phyloP scores from a whole-genome alignment of 2,888 invertebrate species.

The Polymixis lichenea region DNA sequence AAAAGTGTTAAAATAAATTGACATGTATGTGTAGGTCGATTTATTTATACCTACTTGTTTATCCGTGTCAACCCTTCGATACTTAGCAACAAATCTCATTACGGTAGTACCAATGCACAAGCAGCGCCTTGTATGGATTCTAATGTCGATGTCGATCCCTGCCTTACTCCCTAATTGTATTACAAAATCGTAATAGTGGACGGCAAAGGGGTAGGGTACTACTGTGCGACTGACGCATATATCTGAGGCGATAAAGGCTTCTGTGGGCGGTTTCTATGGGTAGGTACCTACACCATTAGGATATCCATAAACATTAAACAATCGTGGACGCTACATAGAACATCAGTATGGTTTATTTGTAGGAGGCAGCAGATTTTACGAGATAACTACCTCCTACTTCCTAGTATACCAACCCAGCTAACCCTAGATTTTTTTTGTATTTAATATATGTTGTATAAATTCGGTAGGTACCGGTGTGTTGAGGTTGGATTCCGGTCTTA shows the following conservation, averaged over 20 bases:
- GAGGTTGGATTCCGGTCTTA: not conserved
- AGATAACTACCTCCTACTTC: not conserved
- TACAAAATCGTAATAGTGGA: constrained; percentile 86
- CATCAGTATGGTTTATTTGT: not conserved
- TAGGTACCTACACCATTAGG: constrained; percentile 7
- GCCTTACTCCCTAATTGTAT: constrained; percentile 78
- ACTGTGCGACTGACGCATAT: constrained; percentile 51
- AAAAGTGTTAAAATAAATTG: not conserved
- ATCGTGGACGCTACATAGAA: not conserved
- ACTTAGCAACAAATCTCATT: constrained; percentile 82
- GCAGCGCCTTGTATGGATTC: constrained; percentile 86
- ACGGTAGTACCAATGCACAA: constrained; percentile 80
- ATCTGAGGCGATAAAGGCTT: constrained; percentile 64
- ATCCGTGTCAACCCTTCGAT: constrained; percentile 59
- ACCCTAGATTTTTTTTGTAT: not conserved
- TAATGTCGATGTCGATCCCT: constrained; percentile 71
- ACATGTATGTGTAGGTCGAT: not conserved
- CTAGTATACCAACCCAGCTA: not conserved
- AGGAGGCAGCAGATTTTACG: not conserved
- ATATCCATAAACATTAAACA: not conserved
- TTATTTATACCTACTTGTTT: constrained; percentile 36
- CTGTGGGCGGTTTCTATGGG: constrained; percentile 48
- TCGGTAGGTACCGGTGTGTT: not conserved
- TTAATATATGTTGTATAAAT: too few species aligned
- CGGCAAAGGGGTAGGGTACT: constrained; percentile 77